Evolutionary conservation across 2,888 invertebrate species (phyloP), one percentile per base, ranked within the genome.

Genomic region (Epicampocera succincta): DNA sequence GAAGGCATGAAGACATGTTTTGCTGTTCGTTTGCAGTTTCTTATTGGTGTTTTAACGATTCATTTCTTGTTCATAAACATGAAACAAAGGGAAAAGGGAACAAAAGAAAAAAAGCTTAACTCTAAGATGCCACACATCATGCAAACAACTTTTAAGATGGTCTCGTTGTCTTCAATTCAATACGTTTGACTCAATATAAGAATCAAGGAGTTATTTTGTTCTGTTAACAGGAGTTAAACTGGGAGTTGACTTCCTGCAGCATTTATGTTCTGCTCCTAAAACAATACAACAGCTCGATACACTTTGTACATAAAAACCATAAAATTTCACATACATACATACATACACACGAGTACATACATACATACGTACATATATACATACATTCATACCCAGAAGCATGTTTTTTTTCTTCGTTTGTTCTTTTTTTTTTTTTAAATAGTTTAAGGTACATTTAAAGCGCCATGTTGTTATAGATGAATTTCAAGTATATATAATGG

Each of bases 191-290:
- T 33, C 25, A 40, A 76, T 61, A 61, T 33, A 52, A 72, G 72
- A 78, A 78, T 58, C 71, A 77, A 77, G 8, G 8, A 17, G 19
- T 71, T 68, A 68, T 72, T 71, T 69, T 69, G 21, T 76, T 69
- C 52, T 76, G 72, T 63, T 66, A 80, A 69, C 75, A 80, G 74
- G 33, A 75, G 68, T 75, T 76, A 56, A 81, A 76, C 76, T 61
- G 76, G 76, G 80, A 76, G 76, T 81, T 81, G 66, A 81, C 81
- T 73, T 81, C 68, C 77, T 80, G 76, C 60, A 61, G 77, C 69
- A 69, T 78, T 46, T 46, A 33, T 15, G 5, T 74, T 42, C 25
- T 66, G 71, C 75, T 54, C 17, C 63, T 74, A 17, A 75, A 63
- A 72, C 66, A 77, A 76, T 66, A 72, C 71, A 66, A 17, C 48